Base-by-base conservation (phyloP, 2,797 vertebrate genomes). In the Cetoscarus ocellatus region DNA sequence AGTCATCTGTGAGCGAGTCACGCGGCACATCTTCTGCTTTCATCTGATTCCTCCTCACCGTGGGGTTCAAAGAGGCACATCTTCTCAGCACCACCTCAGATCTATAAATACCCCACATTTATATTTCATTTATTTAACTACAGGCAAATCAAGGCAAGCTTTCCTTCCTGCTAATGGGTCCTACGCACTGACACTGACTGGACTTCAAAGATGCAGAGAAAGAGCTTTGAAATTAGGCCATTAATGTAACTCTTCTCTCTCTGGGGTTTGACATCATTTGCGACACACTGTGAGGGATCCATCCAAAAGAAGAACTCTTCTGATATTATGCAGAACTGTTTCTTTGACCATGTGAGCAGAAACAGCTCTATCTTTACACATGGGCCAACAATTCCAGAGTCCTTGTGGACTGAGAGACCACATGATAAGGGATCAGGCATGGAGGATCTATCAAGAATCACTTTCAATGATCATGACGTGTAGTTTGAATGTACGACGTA, bases 31-130 rank as follows among this genome's bases (percentile, higher is more conserved):
- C n/a, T 54, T 75, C 27, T 44, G 54, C 59, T 80, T 82, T 79
- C 38, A 67, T 83, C 73, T 69, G 62, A 19, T 51, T 69, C 47
- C 44, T 68, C 66, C 40, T 59, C 35, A 45, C 58, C 38, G 42
- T 39, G 36, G 57, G 54, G 73, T 78, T 84, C 67, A 77, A 77
- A 88, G 70, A 77, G 27, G 36, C 50, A 66, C 62, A 53, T 77
- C 73, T 64, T 67, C 44, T 3, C 72, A 36, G 44, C 68, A 19
- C 54, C 71, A 64, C 65, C 66, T 78, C 75, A 70, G 67, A 85
- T 82, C 86, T 87, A 88, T 69, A 83, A 84, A 87, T 72, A 86
- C 55, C 27, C 62, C 9, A 10, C 82, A 74, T 88, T 74, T 80
- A 77, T 61, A 75, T 80, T 84, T 84, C 43, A 83, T 75, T 86